These are phyloP conservation scores for Cinclus mexicanus DNA, from an alignment of 2,113 vertebrate species.

Conservation along the genomic window DNA sequence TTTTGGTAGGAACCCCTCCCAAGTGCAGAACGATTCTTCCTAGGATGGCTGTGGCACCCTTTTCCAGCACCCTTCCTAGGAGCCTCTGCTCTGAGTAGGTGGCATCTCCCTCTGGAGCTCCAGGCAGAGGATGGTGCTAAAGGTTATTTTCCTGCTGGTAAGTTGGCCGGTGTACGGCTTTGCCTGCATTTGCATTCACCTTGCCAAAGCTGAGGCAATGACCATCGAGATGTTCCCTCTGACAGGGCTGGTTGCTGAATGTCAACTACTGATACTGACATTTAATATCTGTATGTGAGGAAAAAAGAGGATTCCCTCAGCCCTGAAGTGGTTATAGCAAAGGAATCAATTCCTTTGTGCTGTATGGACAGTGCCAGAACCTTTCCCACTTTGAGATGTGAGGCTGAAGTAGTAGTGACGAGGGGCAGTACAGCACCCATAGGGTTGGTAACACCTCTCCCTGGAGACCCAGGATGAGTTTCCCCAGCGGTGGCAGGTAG, in stretches of 20 bases:
- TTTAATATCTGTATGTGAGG: not conserved
- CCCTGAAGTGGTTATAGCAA: not conserved
- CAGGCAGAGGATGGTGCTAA: not conserved
- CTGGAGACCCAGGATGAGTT: not conserved
- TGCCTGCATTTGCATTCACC: not conserved
- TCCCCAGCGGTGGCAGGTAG: not conserved
- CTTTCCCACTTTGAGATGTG: fast-evolving
- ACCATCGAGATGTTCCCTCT: not conserved
- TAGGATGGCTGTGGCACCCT: not conserved
- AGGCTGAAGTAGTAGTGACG: not conserved
- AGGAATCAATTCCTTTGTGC: not conserved
- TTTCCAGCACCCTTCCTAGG: not conserved
- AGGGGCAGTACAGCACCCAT: not conserved
- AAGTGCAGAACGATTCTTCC: not conserved
- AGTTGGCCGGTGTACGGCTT: not conserved
- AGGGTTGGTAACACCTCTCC: not conserved
- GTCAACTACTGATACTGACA: not conserved
- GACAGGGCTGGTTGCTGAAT: not conserved
- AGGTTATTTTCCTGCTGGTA: not conserved
- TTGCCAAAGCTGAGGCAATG: not conserved
- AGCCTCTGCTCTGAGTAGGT: not conserved
- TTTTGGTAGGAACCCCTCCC: not conserved
- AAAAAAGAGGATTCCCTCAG: not conserved
- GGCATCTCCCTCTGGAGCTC: not conserved
- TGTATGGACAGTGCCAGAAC: not conserved